Evolutionary conservation across 2,888 invertebrate species (phyloP).

Genomic region (Oxycera nigricornis): DNA sequence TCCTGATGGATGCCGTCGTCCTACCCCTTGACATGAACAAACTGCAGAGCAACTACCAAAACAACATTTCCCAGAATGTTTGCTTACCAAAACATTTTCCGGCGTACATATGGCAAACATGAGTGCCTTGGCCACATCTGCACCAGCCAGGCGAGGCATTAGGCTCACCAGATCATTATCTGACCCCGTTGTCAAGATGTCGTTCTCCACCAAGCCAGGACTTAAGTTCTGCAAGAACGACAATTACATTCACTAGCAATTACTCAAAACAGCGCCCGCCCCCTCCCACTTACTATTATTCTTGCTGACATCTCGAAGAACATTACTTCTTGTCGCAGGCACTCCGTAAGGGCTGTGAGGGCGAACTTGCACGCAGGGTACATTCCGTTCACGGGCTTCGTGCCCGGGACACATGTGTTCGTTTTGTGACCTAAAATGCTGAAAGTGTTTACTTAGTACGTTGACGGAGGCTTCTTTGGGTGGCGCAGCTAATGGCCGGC

Average conservation of each 20-base stretch:
- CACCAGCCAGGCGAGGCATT: conserved; percentile 51
- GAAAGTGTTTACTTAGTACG: conserved; percentile 17
- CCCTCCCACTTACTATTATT: conserved; percentile 53
- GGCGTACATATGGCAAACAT: conserved; percentile 52
- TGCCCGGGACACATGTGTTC: conserved; percentile 53
- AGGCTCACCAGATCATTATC: conserved; percentile 51
- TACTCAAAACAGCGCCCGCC: conserved; percentile 19
- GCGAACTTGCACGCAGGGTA: conserved; percentile 55
- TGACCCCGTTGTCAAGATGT: conserved; percentile 49
- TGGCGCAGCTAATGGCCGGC: not conserved
- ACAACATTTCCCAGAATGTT: not conserved
- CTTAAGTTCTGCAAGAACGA: conserved; percentile 49
- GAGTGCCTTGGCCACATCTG: conserved; percentile 52
- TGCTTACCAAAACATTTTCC: conserved; percentile 52
- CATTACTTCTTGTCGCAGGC: conserved; percentile 57
- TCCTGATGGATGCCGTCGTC: too few relatives aligned
- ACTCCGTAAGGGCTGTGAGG: conserved; percentile 57
- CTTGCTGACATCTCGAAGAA: conserved; percentile 53
- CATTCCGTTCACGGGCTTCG: conserved; percentile 52
- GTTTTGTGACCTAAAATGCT: conserved; percentile 53
- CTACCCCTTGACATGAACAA: too few relatives aligned
- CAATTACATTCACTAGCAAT: not conserved
- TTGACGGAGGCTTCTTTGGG: not conserved
- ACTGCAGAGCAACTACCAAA: too few relatives aligned
- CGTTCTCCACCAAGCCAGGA: conserved; percentile 52